A percentile compares a stretch with the other conserved stretches of the same genome.
Conservation (phyloP, 2,113 vertebrate genomes). For the Caranx melampygus region DNA sequence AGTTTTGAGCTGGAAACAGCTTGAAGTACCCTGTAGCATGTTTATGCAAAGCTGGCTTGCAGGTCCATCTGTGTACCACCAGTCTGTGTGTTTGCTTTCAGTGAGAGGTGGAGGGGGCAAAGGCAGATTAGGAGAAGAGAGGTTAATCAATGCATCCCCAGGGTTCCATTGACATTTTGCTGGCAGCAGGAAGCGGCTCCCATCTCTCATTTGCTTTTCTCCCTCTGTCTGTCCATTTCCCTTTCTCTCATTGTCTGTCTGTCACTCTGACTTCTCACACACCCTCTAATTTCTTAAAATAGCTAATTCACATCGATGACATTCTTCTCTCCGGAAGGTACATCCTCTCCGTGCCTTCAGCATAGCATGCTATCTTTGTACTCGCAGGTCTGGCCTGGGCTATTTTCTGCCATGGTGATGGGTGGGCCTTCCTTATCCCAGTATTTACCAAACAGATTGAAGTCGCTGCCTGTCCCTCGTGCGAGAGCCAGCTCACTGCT, state of each 20-base stretch:
- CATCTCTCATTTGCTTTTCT: conserved; percentile 65
- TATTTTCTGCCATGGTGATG: conserved; percentile 73
- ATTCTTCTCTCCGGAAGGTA: conserved; percentile 37
- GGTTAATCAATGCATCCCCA: conserved; percentile 82
- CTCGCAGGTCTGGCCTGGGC: conserved; percentile 56
- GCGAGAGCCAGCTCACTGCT: conserved; percentile 65
- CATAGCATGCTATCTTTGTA: conserved; percentile 49
- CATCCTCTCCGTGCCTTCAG: conserved; percentile 30
- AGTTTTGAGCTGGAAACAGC: background rate
- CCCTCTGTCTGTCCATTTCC: conserved; percentile 42
- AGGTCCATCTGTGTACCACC: conserved; percentile 48
- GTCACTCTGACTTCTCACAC: conserved; percentile 40
- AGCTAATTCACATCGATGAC: conserved; percentile 41
- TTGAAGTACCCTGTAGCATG: conserved; percentile 17
- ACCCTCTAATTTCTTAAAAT: conserved; percentile 49
- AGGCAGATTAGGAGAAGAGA: conserved; percentile 68
- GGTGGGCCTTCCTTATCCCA: conserved; percentile 75
- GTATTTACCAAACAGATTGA: conserved; percentile 82
- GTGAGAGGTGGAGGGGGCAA: conserved; percentile 55
- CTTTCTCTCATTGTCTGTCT: conserved; percentile 56
- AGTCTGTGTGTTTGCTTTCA: conserved; percentile 45
- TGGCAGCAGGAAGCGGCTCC: conserved; percentile 68
- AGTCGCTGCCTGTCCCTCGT: conserved; percentile 72
- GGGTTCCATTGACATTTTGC: conserved; percentile 80
- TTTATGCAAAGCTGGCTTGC: conserved; percentile 29